These are phyloP conservation scores for Tyrannus savana DNA, from an alignment of 2,113 vertebrate genomes.

Conservation along the genomic window DNA sequence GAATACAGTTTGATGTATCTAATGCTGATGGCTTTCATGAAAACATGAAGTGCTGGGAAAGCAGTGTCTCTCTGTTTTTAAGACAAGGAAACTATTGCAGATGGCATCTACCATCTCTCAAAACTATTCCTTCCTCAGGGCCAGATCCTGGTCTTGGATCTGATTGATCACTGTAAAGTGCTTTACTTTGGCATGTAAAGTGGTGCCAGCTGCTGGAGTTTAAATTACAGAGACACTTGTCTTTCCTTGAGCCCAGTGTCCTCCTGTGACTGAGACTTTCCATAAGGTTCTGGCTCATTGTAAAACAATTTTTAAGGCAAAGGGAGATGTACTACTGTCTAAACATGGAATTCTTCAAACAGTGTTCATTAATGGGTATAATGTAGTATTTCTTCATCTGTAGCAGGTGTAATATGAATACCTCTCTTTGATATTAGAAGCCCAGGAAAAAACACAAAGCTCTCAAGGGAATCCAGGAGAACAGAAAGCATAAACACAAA, in stretches of 20 bases:
- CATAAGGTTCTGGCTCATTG: background rate
- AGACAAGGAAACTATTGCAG: background rate
- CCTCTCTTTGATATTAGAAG: background rate
- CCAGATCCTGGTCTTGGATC: background rate
- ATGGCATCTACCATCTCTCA: background rate
- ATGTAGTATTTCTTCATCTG: background rate
- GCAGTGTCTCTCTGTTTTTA: background rate
- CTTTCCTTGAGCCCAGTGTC: background rate
- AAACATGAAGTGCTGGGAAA: background rate
- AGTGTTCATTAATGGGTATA: background rate
- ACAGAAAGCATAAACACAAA: background rate
- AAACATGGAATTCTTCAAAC: background rate
- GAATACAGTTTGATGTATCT: slow-evolving; percentile 36
- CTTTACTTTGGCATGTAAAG: slow-evolving; percentile 1
- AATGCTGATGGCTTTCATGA: slow-evolving; percentile 10
- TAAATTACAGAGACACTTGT: background rate
- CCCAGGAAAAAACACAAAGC: background rate
- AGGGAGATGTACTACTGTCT: background rate
- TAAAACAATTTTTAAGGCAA: background rate
- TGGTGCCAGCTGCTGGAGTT: background rate
- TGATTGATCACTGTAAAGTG: background rate
- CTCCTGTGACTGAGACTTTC: background rate
- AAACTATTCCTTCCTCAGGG: background rate
- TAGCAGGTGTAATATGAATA: background rate
- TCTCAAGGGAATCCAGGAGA: background rate